Percentiles rank a stretch among this genome's conserved stretches.
phyloP scores from a whole-genome alignment of 2,797 vertebrate species.

The Pterois miles region DNA sequence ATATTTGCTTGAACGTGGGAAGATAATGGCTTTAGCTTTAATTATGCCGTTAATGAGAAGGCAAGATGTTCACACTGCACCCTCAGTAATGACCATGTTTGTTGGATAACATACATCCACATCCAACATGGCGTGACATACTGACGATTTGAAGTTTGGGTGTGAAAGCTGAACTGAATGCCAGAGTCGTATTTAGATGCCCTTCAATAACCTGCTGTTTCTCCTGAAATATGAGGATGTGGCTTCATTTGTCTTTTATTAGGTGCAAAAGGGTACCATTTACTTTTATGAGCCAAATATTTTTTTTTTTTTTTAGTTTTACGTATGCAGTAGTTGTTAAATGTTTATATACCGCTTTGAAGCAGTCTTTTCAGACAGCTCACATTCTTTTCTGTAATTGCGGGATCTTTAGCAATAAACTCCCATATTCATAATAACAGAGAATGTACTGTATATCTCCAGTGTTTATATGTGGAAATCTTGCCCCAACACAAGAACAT shows the following conservation, averaged over 20 bases:
- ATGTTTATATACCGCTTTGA: slow-evolving; percentile 56
- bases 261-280: slow-evolving; percentile 54
- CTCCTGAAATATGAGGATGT: slow-evolving; percentile 43
- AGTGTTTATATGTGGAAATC: slow-evolving; percentile 19
- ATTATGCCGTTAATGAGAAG: slow-evolving; percentile 44
- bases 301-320: slow-evolving; percentile 20
- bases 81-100: slow-evolving; percentile 45
- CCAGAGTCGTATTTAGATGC: slow-evolving; percentile 6
- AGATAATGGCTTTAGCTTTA: slow-evolving; percentile 39
- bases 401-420: slow-evolving; percentile 16
- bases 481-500: slow-evolving; percentile 13
- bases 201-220: slow-evolving; percentile 27
- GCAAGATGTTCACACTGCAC: slow-evolving; percentile 37
- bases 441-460: slow-evolving; percentile 25
- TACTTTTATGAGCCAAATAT: slow-evolving; percentile 60
- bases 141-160: slow-evolving; percentile 34
- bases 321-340: slow-evolving; percentile 53
- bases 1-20: slow-evolving; percentile 44
- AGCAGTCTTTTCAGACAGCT: slow-evolving; percentile 20
- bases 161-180: slow-evolving; percentile 25
- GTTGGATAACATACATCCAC: slow-evolving; percentile 57
- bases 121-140: slow-evolving; percentile 39
- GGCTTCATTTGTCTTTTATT: slow-evolving; percentile 56
- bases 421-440: slow-evolving; percentile 41
- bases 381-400: slow-evolving; percentile 39